These are phyloP conservation scores for Eristalinus aeneus DNA, from an alignment of 2,888 invertebrate genomes.

Conservation along the genomic window DNA sequence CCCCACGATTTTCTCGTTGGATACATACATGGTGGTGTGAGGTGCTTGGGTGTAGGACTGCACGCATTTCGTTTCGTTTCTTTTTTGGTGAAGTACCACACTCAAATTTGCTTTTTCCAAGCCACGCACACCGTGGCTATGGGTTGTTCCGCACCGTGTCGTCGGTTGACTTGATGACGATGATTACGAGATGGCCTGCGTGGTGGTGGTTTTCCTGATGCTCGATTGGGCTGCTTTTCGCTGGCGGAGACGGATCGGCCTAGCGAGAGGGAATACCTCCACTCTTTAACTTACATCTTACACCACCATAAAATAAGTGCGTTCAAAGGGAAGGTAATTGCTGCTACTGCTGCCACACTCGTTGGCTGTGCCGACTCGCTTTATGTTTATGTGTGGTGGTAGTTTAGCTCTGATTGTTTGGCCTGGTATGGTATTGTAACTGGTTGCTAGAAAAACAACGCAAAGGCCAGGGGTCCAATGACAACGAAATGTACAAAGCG, in stretches of 20 bases:
- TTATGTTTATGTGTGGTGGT: slow-evolving; percentile 29
- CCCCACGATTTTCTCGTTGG: neutral
- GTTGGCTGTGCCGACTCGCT: neutral
- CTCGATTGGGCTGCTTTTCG: neutral
- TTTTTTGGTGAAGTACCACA: neutral
- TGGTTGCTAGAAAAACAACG: slow-evolving; percentile 28
- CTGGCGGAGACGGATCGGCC: neutral
- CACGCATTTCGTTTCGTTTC: slow-evolving; percentile 43
- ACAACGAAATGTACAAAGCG: slow-evolving; percentile 15
- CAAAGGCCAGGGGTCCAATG: slow-evolving; percentile 17
- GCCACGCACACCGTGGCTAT: neutral
- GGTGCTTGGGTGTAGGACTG: slow-evolving; percentile 30
- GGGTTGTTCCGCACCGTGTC: slow-evolving; percentile 27
- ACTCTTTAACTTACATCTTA: slow-evolving; percentile 5
- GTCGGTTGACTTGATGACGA: slow-evolving; percentile 44
- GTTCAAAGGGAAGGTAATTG: slow-evolving; percentile 48
- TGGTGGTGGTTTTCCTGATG: slow-evolving; percentile 30
- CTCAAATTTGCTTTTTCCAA: slow-evolving; percentile 37
- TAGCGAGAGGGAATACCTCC: slow-evolving; percentile 21
- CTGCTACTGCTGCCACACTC: neutral
- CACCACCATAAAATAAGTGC: slow-evolving; percentile 32
- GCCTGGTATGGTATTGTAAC: slow-evolving; percentile 13
- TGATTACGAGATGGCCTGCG: slow-evolving; percentile 28
- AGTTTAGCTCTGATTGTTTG: slow-evolving; percentile 51
- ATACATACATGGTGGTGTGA: slow-evolving; percentile 1